Percentiles rank a stretch among this genome's conserved stretches.
phyloP scores from a whole-genome alignment of 2,797 vertebrate species.

The Chaenodraco wilsoni region DNA sequence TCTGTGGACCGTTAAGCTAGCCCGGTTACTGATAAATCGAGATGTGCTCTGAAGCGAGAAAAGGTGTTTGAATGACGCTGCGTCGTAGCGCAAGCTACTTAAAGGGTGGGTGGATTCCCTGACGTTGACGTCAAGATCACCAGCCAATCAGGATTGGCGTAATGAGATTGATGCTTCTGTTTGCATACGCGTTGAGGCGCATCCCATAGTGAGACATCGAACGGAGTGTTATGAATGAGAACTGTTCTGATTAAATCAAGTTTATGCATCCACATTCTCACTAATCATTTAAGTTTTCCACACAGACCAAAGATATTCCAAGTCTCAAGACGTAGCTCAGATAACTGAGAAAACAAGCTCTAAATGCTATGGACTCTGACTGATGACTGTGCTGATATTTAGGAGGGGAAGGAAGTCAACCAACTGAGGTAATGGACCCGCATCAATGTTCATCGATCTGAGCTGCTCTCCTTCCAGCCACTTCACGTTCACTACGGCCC shows the following conservation, averaged over 20 bases:
- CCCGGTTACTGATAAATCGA: too few relatives aligned
- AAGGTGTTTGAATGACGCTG: too few relatives aligned
- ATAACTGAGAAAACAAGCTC: slow-evolving; percentile 37
- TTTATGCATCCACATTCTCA: slow-evolving; percentile 2
- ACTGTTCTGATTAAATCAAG: not conserved
- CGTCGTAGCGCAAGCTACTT: too few relatives aligned
- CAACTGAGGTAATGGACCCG: slow-evolving; percentile 58
- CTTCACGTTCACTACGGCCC: slow-evolving; percentile 37
- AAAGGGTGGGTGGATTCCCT: too few relatives aligned
- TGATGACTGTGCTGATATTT: slow-evolving; percentile 45
- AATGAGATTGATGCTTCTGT: too few relatives aligned
- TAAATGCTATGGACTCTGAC: slow-evolving; percentile 33
- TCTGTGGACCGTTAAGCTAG: too few relatives aligned
- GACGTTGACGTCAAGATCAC: too few relatives aligned
- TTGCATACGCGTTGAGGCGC: too few relatives aligned
- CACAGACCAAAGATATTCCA: slow-evolving; percentile 7
- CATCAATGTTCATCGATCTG: slow-evolving; percentile 66
- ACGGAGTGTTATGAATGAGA: too few relatives aligned
- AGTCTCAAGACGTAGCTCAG: slow-evolving; percentile 7
- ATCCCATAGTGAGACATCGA: too few relatives aligned
- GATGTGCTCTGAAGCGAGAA: too few relatives aligned
- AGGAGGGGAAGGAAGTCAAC: slow-evolving; percentile 40
- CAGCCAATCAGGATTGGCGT: too few relatives aligned
- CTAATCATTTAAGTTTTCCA: not conserved
- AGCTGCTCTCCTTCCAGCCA: slow-evolving; percentile 42